phyloP scores from a whole-genome alignment of 2,888 invertebrate species.

The Phymatocera aterrima region DNA sequence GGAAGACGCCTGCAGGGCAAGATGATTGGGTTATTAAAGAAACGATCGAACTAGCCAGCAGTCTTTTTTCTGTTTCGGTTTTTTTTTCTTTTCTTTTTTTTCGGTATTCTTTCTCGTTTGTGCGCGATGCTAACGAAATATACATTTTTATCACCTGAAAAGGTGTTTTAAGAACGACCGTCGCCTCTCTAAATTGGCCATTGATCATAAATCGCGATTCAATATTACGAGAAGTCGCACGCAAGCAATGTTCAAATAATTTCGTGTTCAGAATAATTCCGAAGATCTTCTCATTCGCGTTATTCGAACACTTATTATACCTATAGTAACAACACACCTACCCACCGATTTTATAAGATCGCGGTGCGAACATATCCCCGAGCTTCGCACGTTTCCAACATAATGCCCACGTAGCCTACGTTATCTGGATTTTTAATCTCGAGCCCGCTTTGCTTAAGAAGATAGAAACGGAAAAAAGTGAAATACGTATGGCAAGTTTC shows the following conservation, averaged over 20 bases:
- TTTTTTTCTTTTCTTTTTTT: no score
- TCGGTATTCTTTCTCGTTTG: neutral
- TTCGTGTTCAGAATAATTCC: neutral
- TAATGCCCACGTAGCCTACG: neutral
- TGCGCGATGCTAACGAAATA: neutral
- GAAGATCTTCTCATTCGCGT: neutral
- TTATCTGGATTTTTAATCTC: neutral
- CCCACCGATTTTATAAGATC: no score
- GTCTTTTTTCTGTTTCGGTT: neutral
- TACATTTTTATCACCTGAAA: constrained; percentile 35
- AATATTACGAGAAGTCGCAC: neutral
- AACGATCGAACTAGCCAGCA: neutral
- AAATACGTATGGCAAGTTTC: neutral
- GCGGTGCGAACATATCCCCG: no score
- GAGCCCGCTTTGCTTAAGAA: neutral
- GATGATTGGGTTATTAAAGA: constrained; percentile 29
- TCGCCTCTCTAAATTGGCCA: neutral
- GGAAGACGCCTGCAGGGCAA: neutral
- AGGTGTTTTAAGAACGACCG: constrained; percentile 36
- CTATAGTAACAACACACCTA: neutral
- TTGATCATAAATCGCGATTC: constrained; percentile 19
- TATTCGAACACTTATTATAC: neutral
- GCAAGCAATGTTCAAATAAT: neutral
- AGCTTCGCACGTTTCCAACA: no score
- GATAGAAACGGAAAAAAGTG: neutral